Conservation (phyloP, 1,140 invertebrate genomes). For the Achroia grisella region DNA sequence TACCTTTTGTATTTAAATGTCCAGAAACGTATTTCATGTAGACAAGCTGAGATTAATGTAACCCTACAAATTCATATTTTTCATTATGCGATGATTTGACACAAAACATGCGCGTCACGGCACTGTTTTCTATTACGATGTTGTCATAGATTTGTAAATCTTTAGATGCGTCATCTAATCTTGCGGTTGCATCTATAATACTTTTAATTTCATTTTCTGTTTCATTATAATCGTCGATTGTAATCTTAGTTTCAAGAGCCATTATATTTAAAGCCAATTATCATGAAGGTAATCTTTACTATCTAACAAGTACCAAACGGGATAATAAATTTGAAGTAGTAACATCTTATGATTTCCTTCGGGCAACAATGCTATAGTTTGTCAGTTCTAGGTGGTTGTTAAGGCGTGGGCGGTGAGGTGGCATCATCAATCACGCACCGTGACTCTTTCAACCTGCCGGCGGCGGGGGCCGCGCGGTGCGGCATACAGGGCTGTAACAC, state of each 20-base stretch:
- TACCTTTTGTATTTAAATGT: slow-evolving; percentile 59
- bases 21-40: slow-evolving; percentile 38
- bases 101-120: slow-evolving; percentile 44
- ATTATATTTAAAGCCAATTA: slow-evolving; percentile 8
- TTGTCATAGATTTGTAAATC: slow-evolving; percentile 16
- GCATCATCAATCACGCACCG: slow-evolving; percentile 67
- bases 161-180: slow-evolving; percentile 10
- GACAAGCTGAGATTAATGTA: slow-evolving; percentile 45
- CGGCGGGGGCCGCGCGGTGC: slow-evolving; percentile 15
- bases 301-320: slow-evolving; percentile 18
- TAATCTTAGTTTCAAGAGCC: slow-evolving; percentile 1
- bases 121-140: slow-evolving; percentile 39
- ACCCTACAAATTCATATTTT: slow-evolving; percentile 43
- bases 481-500: slow-evolving; percentile 32
- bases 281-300: slow-evolving; percentile 14
- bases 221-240: background rate
- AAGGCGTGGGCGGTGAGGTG: slow-evolving; percentile 36
- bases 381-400: slow-evolving; percentile 56
- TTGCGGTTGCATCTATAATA: background rate
- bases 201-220: background rate
- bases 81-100: slow-evolving; percentile 52
- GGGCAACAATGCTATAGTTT: slow-evolving; percentile 50
- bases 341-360: slow-evolving; percentile 46
- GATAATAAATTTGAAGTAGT: slow-evolving; percentile 38
- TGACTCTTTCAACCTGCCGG: slow-evolving; percentile 73